Evolutionary conservation across 2,797 vertebrate genomes (phyloP).

Genomic region (Pangasius krempfi): DNA sequence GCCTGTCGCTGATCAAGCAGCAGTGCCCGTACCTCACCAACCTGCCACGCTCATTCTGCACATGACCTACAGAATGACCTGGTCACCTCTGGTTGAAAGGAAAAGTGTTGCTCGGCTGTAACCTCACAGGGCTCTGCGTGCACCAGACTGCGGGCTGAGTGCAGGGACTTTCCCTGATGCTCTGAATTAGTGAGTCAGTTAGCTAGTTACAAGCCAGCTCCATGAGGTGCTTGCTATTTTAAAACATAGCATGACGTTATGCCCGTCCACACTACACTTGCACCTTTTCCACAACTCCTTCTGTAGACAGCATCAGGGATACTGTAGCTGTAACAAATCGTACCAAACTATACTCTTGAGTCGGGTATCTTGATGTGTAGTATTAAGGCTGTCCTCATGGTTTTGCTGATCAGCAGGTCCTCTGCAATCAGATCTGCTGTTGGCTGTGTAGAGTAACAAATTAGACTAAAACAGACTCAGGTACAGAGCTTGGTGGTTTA

Average conservation of each 20-base stretch:
- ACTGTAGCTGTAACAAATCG: neutral
- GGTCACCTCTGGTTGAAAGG: neutral
- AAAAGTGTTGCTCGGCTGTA: neutral
- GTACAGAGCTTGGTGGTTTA: neutral
- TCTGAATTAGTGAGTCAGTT: neutral
- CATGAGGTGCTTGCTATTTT: constrained; percentile 12
- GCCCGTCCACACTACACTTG: neutral
- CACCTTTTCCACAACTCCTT: neutral
- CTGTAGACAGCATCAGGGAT: neutral
- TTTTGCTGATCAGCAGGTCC: neutral
- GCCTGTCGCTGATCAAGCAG: neutral
- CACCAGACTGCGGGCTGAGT: neutral
- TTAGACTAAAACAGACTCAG: no score
- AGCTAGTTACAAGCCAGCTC: neutral
- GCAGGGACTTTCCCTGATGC: neutral
- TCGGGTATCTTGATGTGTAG: constrained; percentile 5
- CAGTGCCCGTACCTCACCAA: neutral
- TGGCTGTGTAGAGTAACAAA: neutral
- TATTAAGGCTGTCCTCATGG: neutral
- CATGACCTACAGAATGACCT: neutral
- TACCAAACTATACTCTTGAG: neutral
- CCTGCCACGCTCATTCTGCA: neutral
- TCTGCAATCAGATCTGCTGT: neutral
- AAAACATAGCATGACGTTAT: neutral
- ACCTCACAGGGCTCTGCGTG: neutral